These are phyloP conservation scores for Protobothrops mucrosquamatus DNA, from an alignment of 2,113 vertebrate genomes.

Conservation along the genomic window DNA sequence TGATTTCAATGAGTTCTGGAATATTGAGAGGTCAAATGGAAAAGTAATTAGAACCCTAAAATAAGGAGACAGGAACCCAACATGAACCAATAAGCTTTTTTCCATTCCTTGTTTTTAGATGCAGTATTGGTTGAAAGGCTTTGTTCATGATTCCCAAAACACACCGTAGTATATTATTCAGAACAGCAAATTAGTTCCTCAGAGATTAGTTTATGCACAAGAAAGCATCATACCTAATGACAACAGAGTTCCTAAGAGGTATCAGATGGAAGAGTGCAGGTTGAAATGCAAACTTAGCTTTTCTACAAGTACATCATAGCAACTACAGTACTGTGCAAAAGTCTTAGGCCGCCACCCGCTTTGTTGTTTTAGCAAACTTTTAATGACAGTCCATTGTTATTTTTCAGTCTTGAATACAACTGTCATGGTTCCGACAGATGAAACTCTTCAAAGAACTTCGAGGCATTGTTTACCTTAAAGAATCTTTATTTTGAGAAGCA, in stretches of 20 bases:
- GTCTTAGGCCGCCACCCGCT: neutral
- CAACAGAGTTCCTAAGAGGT: slow-evolving; percentile 53
- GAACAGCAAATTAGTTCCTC: slow-evolving; percentile 63
- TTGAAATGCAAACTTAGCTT: slow-evolving; percentile 24
- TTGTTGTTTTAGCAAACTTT: neutral
- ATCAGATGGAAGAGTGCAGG: slow-evolving; percentile 24
- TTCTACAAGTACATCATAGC: neutral
- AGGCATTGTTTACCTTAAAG: too few relatives aligned
- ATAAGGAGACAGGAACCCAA: neutral
- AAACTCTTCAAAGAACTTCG: too few relatives aligned
- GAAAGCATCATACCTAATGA: slow-evolving; percentile 36
- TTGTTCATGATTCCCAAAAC: slow-evolving; percentile 38
- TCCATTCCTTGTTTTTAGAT: slow-evolving; percentile 40
- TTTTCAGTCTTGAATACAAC: neutral
- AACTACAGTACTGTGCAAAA: neutral
- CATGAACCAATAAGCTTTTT: slow-evolving; percentile 34
- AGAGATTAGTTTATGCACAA: slow-evolving; percentile 55
- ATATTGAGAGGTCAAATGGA: slow-evolving; percentile 1
- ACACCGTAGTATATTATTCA: slow-evolving; percentile 38
- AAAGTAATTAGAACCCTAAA: slow-evolving; percentile 13
- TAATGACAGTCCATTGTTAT: neutral
- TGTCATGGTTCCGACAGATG: too few relatives aligned
- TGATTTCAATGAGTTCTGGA: neutral
- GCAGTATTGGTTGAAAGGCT: neutral
- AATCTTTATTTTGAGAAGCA: too few relatives aligned